Evolutionary conservation across 2,797 vertebrate genomes (phyloP).

Genomic region (Eulemur coronatus): DNA sequence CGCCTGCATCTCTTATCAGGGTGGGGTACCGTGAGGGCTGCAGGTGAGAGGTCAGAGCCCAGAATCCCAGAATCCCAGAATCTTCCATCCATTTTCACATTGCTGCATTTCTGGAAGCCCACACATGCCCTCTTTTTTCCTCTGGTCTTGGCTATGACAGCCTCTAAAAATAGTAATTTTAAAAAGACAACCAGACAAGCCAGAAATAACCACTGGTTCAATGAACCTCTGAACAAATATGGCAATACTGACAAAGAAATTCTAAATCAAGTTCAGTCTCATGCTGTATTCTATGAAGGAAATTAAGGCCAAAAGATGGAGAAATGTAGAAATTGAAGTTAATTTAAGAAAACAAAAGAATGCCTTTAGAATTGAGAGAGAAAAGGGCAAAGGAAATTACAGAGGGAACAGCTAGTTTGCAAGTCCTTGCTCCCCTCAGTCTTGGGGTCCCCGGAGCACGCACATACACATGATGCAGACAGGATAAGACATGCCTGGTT

Average conservation of each 20-base stretch:
- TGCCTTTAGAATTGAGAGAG: not conserved
- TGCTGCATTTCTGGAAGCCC: constrained; percentile 35
- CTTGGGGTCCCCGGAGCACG: not conserved
- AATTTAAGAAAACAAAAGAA: constrained; percentile 58
- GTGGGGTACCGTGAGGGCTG: not conserved
- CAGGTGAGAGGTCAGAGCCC: not conserved
- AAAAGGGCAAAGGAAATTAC: not conserved
- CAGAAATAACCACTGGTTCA: constrained; percentile 72
- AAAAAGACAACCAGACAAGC: constrained; percentile 70
- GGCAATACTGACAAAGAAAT: constrained; percentile 53
- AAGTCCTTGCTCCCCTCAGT: not conserved
- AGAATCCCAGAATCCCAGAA: not conserved
- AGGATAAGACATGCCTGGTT: not conserved
- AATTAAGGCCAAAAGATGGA: constrained; percentile 17
- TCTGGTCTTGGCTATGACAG: constrained; percentile 53
- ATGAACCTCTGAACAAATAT: constrained; percentile 65
- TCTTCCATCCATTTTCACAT: not conserved
- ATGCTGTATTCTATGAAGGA: constrained; percentile 32
- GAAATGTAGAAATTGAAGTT: constrained; percentile 48
- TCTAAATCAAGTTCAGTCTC: constrained; percentile 67
- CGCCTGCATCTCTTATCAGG: not conserved
- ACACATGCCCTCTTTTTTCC: not conserved
- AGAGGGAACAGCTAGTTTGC: not conserved
- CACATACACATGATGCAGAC: rapidly evolving
- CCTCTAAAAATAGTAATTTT: constrained; percentile 74